Conservation (phyloP, 2,113 vertebrate species). For the Lathamus discolor region DNA sequence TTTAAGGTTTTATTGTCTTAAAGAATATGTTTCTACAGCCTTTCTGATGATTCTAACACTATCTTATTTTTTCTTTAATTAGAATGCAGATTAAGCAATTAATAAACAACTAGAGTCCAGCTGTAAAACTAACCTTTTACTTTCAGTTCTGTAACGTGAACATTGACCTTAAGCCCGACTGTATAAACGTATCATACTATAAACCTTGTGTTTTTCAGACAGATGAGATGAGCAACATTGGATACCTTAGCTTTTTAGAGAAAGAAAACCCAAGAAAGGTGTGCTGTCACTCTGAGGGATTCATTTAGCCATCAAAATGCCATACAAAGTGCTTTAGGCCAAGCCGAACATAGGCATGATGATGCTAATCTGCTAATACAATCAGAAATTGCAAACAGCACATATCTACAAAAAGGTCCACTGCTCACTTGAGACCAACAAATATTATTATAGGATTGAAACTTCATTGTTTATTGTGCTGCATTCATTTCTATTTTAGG, state of each 20-base stretch:
- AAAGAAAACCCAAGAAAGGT: background rate
- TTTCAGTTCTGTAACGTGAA: background rate
- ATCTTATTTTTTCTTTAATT: background rate
- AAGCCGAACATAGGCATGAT: accelerated
- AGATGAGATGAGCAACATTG: background rate
- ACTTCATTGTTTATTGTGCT: background rate
- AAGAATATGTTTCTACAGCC: background rate
- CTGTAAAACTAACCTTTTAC: background rate
- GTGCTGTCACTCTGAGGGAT: background rate
- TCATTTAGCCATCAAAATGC: background rate
- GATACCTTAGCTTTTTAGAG: background rate
- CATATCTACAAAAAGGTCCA: accelerated
- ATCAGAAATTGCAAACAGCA: background rate
- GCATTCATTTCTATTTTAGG: background rate
- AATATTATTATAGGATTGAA: background rate
- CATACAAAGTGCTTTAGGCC: background rate
- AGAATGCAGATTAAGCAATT: background rate
- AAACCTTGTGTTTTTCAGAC: background rate
- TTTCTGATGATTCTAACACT: background rate
- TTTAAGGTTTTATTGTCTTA: background rate
- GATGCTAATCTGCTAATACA: accelerated
- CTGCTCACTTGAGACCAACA: background rate
- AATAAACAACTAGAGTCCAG: background rate
- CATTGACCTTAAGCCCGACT: background rate
- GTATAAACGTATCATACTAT: background rate